Base-by-base conservation (phyloP, 1,140 invertebrate species). In the Lepidurus couesii region DNA sequence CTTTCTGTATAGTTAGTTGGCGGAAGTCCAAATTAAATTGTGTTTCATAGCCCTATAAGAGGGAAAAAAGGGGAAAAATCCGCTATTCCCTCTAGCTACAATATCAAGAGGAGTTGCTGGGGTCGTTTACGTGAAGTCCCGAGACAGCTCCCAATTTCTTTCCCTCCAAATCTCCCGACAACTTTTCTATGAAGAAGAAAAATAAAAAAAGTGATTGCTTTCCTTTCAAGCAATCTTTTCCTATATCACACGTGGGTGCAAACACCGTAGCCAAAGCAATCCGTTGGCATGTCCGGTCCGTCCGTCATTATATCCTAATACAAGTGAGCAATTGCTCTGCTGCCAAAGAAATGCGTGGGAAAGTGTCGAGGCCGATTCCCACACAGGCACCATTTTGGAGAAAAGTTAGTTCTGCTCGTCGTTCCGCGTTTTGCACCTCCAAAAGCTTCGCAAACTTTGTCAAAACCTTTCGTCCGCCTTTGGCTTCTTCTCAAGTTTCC, bases 11-110 rank as follows among this genome's bases (percentile, higher is more conserved):
- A 9, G 53, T 65, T 65, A 16, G 53, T 21, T 65, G 53, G 53
- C 53, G 53, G 53, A 65, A 65, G 53, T 65, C 53, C 53, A 65
- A 65, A 65, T 65, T 65, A 65, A 65, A n/a, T 4, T 65, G 53
- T 16, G 16, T 13, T 65, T n/a, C n/a, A 21, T 13, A 16, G 13
- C 21, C 6, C 13, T 65, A 21, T 7, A 7, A 65, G 21, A 65
- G 21, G 21, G n/a, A 16, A 65, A 65, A 16, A 65, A 65, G 13
- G 21, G 53, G 21, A 21, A 65, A 65, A 65, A 65, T 21, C 6
- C 9, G 0, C 21, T 1, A 65, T 13, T 65, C n/a, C 21, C 21
- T 65, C 8, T 65, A 21, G 16, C 21, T 65, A 21, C 16, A 65
- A 65, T 65, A 21, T 65, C 53, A 21, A 65, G 21, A 21, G 21